A percentile compares a stretch with the other conserved stretches of the same genome.
Conservation (phyloP, 1,140 invertebrate genomes). For the Cyclina sinensis region DNA sequence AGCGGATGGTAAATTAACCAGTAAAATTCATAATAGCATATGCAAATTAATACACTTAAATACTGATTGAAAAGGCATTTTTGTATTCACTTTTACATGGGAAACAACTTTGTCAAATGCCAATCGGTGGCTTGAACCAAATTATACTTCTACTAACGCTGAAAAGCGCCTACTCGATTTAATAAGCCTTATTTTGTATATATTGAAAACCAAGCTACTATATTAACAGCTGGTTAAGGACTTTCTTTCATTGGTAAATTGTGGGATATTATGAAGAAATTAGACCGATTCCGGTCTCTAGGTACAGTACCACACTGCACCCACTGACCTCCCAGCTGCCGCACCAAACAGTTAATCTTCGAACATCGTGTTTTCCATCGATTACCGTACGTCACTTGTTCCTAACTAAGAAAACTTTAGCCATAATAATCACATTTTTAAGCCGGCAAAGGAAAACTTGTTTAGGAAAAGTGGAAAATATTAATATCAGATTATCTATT, state of each 20-base stretch:
- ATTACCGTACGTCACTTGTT: slow-evolving; percentile 35
- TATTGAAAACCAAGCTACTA: slow-evolving; percentile 34
- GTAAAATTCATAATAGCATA: slow-evolving; percentile 44
- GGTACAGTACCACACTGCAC: slow-evolving; percentile 40
- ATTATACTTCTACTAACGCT: slow-evolving; percentile 20
- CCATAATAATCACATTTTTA: not conserved
- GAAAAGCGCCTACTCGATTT: slow-evolving; percentile 38
- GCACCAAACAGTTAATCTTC: slow-evolving; percentile 47
- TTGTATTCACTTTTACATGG: slow-evolving; percentile 49
- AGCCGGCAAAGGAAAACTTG: slow-evolving; percentile 1
- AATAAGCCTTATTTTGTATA: slow-evolving; percentile 61
- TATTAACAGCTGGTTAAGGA: slow-evolving; percentile 61
- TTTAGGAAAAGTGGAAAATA: slow-evolving; percentile 13
- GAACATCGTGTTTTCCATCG: slow-evolving; percentile 43
- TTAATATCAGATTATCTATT: not conserved
- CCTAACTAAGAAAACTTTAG: slow-evolving; percentile 14
- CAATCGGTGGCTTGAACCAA: slow-evolving; percentile 3
- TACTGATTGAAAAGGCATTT: slow-evolving; percentile 33
- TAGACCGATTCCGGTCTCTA: slow-evolving; percentile 46
- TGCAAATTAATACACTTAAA: slow-evolving; percentile 43
- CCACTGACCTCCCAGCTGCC: slow-evolving; percentile 55
- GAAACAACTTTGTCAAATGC: slow-evolving; percentile 46
- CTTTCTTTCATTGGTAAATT: slow-evolving; percentile 47
- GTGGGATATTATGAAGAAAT: slow-evolving; percentile 54
- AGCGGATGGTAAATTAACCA: slow-evolving; percentile 25